These are phyloP conservation scores for Aphidius colemani DNA, from an alignment of 2,888 invertebrate species.

Conservation along the genomic window DNA sequence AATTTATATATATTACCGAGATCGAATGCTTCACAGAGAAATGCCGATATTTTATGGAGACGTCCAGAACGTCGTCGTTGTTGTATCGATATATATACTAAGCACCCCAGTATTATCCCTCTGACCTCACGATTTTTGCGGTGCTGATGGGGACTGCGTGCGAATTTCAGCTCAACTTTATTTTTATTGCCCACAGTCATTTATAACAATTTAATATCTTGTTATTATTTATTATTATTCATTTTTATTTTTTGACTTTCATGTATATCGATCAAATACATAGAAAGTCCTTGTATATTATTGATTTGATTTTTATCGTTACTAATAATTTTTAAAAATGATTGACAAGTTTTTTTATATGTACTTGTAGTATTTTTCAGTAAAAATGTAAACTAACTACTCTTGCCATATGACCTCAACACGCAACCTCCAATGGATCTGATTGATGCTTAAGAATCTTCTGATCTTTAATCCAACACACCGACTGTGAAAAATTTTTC, in stretches of 20 bases:
- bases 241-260: no score
- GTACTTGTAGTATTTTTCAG: constrained; percentile 16
- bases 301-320: no score
- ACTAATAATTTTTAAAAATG: no score
- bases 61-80: constrained; percentile 44
- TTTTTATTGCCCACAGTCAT: no score
- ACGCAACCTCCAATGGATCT: constrained; percentile 42
- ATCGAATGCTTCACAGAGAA: constrained; percentile 16
- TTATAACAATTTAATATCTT: constrained; percentile 5
- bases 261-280: no score
- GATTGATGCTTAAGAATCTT: constrained; percentile 38
- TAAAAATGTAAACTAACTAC: constrained; percentile 21
- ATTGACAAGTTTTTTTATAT: not conserved
- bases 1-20: constrained; percentile 25
- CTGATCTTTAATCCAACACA: no score
- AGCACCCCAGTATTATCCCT: constrained; percentile 50
- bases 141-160: constrained; percentile 22
- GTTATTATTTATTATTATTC: not conserved
- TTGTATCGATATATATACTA: constrained; percentile 12
- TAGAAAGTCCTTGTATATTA: no score
- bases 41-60: constrained; percentile 47
- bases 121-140: constrained; percentile 43
- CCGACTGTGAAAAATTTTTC: not conserved
- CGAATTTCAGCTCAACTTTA: constrained; percentile 13
- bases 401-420: constrained; percentile 39